These are phyloP conservation scores for Peromyscus aztecus DNA, from an alignment of 2,797 vertebrate species.

Conservation along the genomic window DNA sequence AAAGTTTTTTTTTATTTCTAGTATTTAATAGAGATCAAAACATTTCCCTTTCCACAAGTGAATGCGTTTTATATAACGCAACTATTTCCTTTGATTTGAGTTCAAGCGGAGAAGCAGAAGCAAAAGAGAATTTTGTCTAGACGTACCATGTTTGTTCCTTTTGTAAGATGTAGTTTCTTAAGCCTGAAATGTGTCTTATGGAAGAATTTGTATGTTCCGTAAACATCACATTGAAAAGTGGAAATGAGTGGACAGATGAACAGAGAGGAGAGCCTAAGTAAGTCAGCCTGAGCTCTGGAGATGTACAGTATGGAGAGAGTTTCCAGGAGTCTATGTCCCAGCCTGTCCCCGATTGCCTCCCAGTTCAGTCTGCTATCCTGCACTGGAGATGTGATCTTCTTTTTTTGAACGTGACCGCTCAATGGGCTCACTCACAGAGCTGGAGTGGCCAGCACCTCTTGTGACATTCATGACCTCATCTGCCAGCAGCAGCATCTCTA, in stretches of 20 bases:
- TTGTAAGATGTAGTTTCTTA: constrained; percentile 76
- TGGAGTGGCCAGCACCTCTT: neutral
- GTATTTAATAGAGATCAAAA: constrained; percentile 85
- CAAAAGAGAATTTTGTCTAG: constrained; percentile 79
- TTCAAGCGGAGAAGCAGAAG: constrained; percentile 78
- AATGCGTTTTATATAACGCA: constrained; percentile 80
- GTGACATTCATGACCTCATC: neutral
- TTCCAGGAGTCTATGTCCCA: neutral
- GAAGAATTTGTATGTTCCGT: constrained; percentile 64
- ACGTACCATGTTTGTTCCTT: constrained; percentile 81
- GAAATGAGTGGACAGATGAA: constrained; percentile 18
- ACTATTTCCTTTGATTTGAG: constrained; percentile 82
- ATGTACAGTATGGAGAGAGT: neutral
- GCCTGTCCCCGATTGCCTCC: neutral
- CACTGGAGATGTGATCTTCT: neutral
- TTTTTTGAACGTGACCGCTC: neutral
- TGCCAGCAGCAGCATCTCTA: neutral
- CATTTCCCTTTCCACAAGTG: constrained; percentile 81
- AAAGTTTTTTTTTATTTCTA: constrained; percentile 77
- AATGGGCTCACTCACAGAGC: neutral
- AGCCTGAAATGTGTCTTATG: constrained; percentile 68
- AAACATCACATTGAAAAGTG: constrained; percentile 68
- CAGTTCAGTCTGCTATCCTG: neutral
- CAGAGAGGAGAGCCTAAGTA: neutral
- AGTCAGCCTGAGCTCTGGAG: neutral